Base-by-base conservation (phyloP, 2,113 vertebrate species). In the Protobothrops mucrosquamatus region DNA sequence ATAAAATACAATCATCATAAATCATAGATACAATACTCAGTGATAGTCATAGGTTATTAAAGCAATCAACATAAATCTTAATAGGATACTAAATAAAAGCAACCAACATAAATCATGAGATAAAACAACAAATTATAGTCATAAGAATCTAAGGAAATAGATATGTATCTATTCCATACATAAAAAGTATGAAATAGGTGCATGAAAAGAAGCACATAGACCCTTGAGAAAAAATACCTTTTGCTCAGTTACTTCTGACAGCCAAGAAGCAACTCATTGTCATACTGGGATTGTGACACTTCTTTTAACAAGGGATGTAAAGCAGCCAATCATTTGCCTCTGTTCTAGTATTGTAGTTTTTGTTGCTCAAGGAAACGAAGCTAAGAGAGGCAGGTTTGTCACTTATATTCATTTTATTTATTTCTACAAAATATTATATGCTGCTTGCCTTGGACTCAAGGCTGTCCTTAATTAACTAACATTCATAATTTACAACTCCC, bases 261-360 rank as follows among this genome's bases (percentile, higher is more conserved):
- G 51, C n/a, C 91, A 92, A 88, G 43, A 34, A 74, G 11, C 12
- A 92, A 39, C 59, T 74, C 48, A 54, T 34, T 88, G 59, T 55
- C 59, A 92, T 88, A 24, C 59, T 22, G 24, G 46, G 91, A 88
- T 88, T 88, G 34, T 92, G 86, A 92, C 91, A 87, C 61, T 43
- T 18, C 88, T 74, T 6, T 81, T 34, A 59, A 57, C 39, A 56
- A 59, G 69, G 39, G 69, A 89, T 85, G 18, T 46, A 57, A 20
- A 93, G 39, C 55, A 93, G 88, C 64, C 87, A 92, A 89, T 92
- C 61, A 46, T 74, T 85, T 52, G 8, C 0, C 43, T 86, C 39
- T 89, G 9, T 81, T 39, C 24, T 87, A 15, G 5, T 81, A 8
- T 56, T 90, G 24, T 85, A 89, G 20, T 59, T 57, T 88, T 59